Evolutionary conservation across 2,888 invertebrate genomes (phyloP).

Genomic region (Epiperipatus broadwayi): DNA sequence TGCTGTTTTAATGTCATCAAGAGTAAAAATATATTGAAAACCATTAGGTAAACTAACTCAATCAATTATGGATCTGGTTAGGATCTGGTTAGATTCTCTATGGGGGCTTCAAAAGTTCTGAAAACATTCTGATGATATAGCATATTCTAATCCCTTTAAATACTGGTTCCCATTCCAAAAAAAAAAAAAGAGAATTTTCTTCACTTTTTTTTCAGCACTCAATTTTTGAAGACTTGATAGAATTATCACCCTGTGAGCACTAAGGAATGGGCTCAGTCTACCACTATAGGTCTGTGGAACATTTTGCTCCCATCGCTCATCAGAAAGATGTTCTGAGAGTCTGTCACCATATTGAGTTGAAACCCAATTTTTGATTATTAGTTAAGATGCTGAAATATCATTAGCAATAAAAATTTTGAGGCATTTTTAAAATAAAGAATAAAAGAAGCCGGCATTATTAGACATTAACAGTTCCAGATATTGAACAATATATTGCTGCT

Average conservation of each 20-base stretch:
- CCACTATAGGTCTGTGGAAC: constrained; percentile 14
- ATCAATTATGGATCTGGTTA: constrained; percentile 67
- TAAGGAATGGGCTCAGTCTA: constrained; percentile 24
- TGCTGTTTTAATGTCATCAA: constrained; percentile 59
- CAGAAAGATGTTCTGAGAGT: constrained; percentile 13
- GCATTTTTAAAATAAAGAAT: too few relatives aligned
- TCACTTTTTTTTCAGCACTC: constrained; percentile 57
- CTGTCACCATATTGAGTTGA: too few relatives aligned
- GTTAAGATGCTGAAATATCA: too few relatives aligned
- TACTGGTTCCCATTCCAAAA: constrained; percentile 86
- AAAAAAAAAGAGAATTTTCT: constrained; percentile 71
- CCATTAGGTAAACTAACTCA: constrained; percentile 80
- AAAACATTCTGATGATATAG: constrained; percentile 73
- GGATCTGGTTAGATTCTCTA: too few relatives aligned
- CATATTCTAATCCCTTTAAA: constrained; percentile 74
- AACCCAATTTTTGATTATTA: too few relatives aligned
- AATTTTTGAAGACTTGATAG: constrained; percentile 23
- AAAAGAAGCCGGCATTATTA: too few relatives aligned
- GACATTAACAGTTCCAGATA: too few relatives aligned
- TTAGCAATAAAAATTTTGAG: too few relatives aligned
- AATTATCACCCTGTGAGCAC: constrained; percentile 25
- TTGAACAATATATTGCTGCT: too few relatives aligned
- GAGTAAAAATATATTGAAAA: constrained; percentile 69
- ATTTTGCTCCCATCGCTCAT: constrained; percentile 9
- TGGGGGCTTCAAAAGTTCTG: constrained; percentile 81